Evolutionary conservation across 2,113 vertebrate species (phyloP).

Genomic region (Onychostoma macrolepis): DNA sequence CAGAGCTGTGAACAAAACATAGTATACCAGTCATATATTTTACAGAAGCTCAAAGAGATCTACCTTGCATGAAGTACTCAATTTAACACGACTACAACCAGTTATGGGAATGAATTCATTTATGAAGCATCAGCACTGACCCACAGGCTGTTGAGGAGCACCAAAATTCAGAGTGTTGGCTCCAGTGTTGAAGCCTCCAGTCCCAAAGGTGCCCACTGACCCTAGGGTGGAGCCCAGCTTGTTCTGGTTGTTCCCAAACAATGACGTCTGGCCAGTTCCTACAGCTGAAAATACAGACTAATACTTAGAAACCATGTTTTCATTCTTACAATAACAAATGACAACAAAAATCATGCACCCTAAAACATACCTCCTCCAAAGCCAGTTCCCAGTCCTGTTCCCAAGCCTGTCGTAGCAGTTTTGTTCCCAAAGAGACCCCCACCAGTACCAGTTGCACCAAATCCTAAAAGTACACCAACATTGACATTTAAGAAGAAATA

Average conservation of each 20-base stretch:
- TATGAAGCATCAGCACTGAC: constrained; percentile 70
- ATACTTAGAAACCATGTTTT: not conserved
- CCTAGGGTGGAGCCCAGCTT: constrained; percentile 86
- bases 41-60: not conserved
- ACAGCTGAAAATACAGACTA: constrained; percentile 72
- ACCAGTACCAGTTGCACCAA: constrained; percentile 81
- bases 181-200: constrained; percentile 82
- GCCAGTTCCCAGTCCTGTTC: constrained; percentile 83
- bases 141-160: constrained; percentile 86
- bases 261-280: constrained; percentile 82
- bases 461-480: constrained; percentile 73
- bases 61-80: not conserved
- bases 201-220: constrained; percentile 84
- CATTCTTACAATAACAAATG: not conserved
- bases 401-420: constrained; percentile 82
- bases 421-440: constrained; percentile 91
- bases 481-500: not conserved
- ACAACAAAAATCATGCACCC: not conserved
- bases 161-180: constrained; percentile 84
- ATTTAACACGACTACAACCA: not conserved
- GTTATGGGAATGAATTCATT: not conserved
- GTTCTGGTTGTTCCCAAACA: constrained; percentile 91
- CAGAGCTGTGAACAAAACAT: constrained; percentile 73
- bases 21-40: not conserved
- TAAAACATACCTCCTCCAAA: constrained; percentile 87